phyloP scores from a whole-genome alignment of 2,888 invertebrate species.

The Invenusta paracnida region DNA sequence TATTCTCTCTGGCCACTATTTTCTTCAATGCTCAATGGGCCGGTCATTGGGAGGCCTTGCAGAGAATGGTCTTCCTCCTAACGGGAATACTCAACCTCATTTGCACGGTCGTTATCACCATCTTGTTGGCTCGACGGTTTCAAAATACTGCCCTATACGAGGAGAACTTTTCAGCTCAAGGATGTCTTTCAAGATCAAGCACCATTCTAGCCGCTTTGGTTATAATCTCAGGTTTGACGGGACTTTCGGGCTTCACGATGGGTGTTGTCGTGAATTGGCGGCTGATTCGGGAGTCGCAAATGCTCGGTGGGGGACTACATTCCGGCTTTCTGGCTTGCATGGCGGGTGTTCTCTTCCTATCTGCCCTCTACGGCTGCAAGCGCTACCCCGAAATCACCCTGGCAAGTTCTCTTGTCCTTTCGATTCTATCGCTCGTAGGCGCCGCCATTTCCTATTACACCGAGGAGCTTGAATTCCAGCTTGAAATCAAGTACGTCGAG shows the following conservation, averaged over 20 bases:
- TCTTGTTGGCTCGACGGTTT: slow-evolving; percentile 14
- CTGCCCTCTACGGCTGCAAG: slow-evolving; percentile 28
- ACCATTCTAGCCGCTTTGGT: slow-evolving; percentile 30
- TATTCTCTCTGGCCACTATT: slow-evolving; percentile 29
- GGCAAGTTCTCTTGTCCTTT: slow-evolving; percentile 12
- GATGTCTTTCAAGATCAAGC: slow-evolving; percentile 4
- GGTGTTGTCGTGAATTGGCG: slow-evolving; percentile 24
- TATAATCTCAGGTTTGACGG: slow-evolving; percentile 34
- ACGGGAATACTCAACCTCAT: slow-evolving; percentile 30
- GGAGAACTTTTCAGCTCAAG: slow-evolving; percentile 27
- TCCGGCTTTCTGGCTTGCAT: slow-evolving; percentile 31
- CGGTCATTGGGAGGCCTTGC: slow-evolving; percentile 25
- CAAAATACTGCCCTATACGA: slow-evolving; percentile 17
- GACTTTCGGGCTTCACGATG: slow-evolving; percentile 32
- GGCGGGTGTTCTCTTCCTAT: slow-evolving; percentile 17
- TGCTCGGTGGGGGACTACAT: slow-evolving; percentile 35
- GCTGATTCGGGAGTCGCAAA: slow-evolving; percentile 16
- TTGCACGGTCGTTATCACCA: slow-evolving; percentile 15
- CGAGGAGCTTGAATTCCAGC: slow-evolving; percentile 33
- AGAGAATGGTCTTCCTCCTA: slow-evolving; percentile 30
- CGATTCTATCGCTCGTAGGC: slow-evolving; percentile 14
- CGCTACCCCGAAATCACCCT: neutral
- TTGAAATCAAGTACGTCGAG: slow-evolving; percentile 31
- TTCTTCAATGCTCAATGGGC: slow-evolving; percentile 36
- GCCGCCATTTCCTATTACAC: slow-evolving; percentile 35